Percentiles rank a stretch among this genome's conserved stretches.
Evolutionary conservation across 2,888 invertebrate species (phyloP).

Genomic region (Tenthredo amoena): DNA sequence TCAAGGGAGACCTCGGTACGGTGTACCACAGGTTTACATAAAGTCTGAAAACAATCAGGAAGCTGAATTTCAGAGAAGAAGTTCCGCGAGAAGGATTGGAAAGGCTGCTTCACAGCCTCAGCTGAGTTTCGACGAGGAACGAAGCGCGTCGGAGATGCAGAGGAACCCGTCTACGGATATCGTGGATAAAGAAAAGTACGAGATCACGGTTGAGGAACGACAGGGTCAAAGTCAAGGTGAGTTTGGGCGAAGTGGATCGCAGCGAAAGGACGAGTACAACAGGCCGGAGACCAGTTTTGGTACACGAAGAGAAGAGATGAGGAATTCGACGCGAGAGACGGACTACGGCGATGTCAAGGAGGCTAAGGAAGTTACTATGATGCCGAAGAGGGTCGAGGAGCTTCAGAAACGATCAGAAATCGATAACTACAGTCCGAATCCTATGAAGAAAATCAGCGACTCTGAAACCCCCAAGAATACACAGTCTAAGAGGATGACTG

Average conservation of each 20-base stretch:
- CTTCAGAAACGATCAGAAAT: constrained; percentile 67
- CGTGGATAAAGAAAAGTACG: constrained; percentile 68
- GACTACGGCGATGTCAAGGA: constrained; percentile 58
- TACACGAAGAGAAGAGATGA: constrained; percentile 68
- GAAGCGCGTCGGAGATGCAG: constrained; percentile 63
- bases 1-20: constrained; percentile 70
- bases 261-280: constrained; percentile 68
- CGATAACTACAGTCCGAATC: constrained; percentile 60
- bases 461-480: constrained; percentile 58
- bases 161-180: constrained; percentile 63
- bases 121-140: constrained; percentile 80
- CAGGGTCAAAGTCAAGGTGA: constrained; percentile 58
- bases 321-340: constrained; percentile 69
- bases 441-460: constrained; percentile 64
- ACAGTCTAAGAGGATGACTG: constrained; percentile 57
- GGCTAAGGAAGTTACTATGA: constrained; percentile 63
- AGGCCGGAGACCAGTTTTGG: constrained; percentile 74
- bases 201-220: constrained; percentile 73
- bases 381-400: constrained; percentile 68
- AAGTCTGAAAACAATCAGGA: constrained; percentile 70
- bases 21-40: constrained; percentile 72
- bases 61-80: constrained; percentile 69
- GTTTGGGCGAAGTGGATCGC: constrained; percentile 68
- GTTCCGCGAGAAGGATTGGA: constrained; percentile 71
- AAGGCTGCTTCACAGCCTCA: constrained; percentile 85